A percentile compares a stretch with the other conserved stretches of the same genome.
Evolutionary conservation across 2,797 vertebrate genomes (phyloP).

Genomic region (Phataginus tricuspis): DNA sequence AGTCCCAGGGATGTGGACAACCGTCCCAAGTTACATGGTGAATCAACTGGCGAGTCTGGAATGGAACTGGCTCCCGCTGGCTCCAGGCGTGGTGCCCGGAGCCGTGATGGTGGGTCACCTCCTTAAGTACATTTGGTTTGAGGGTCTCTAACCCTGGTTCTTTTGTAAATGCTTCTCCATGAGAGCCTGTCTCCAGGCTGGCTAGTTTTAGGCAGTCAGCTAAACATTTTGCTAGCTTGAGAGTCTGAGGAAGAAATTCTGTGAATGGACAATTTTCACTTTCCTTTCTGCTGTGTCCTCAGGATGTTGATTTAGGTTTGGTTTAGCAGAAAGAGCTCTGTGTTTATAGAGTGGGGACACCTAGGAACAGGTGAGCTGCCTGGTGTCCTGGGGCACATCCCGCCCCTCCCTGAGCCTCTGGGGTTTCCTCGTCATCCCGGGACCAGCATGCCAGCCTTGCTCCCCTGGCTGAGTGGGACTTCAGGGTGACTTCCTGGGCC

Average conservation of each 20-base stretch:
- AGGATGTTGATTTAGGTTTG: neutral
- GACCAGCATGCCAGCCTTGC: accelerated
- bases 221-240: neutral
- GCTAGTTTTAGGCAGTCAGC: neutral
- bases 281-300: neutral
- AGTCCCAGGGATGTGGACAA: neutral
- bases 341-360: neutral
- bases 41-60: neutral
- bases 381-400: accelerated
- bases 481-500: neutral
- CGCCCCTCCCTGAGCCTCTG: neutral
- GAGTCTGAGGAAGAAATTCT: neutral
- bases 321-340: neutral
- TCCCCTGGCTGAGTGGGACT: neutral
- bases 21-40: neutral
- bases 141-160: neutral
- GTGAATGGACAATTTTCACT: neutral
- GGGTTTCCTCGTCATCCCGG: neutral
- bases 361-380: accelerated
- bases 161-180: neutral
- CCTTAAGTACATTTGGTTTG: accelerated
- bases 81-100: accelerated
- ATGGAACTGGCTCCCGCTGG: accelerated
- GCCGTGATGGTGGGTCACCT: accelerated
- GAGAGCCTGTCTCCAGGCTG: neutral